Base-by-base conservation (phyloP, 2,888 invertebrate genomes). In the Liopterus haemorrhoidalis region DNA sequence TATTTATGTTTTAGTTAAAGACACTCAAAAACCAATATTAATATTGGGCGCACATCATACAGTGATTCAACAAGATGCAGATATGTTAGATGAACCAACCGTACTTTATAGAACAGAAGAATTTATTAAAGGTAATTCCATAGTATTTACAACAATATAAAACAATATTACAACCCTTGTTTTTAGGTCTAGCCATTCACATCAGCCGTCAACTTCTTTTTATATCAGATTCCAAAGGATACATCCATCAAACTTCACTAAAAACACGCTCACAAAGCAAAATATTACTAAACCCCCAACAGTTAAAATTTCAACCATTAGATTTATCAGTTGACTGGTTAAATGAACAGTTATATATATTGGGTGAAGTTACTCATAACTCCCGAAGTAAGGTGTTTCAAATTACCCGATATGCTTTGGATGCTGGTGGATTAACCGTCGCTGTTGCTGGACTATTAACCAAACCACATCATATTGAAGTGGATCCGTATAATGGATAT, bases 401-500 rank as follows among this genome's bases (percentile, higher is more conserved):
- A 64, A 84, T 93, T 47, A 76, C 81, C 41, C 72, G 85, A 37
- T 87, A 85, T 59, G 79, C 81, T 59, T 74, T 90, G 25, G 80
- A 84, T 58, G 88, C 89, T 0, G 75, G 74, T 53, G 76, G 79
- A 42, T 70, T 84, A 49, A 76, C 80, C 5, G 77, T 84, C 0
- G 82, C 87, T 1, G 70, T 83, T 46, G 79, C 82, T 8, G 83
- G 82, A 0, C 73, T 91, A 43, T 72, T 74, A 39, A 74, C 76
- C 4, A 76, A 79, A 54, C 86, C 92, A 0, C 75, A 78, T 43
- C 86, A 89, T 58, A 78, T 95, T 54, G 85, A 90, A 70, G 86
- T 92, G 0, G 95, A 95, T 71, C 90, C 95, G 21, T 82, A 87
- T 59, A 94, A 94, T 65, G 95, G 94, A 77, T 85, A 84, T 66